Evolutionary conservation across 2,888 invertebrate species (phyloP), one percentile per base, ranked within the genome.

Genomic region (Strigamia transsilvanica): DNA sequence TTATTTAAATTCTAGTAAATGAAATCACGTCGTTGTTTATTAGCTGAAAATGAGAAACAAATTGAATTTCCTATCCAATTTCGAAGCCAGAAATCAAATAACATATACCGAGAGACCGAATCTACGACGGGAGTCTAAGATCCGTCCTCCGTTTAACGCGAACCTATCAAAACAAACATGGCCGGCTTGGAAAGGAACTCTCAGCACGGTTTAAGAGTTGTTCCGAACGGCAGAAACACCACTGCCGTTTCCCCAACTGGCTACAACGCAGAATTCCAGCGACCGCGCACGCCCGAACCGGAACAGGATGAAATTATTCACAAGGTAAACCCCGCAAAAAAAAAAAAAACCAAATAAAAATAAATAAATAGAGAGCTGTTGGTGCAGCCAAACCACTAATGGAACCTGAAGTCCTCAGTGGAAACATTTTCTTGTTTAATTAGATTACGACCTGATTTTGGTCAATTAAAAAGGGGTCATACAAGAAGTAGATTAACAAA

Each of bases 301-400:
- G 61, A 51, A 61, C 42, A 80, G 13, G 80, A 80, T 56, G 80
- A 80, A 80, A 34, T 61, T 18, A 80, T 80, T 34, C 80, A 80
- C 34, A 80, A 80, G 80, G 80, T 80, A 80, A 51, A 56, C 21
- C n/a, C n/a, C n/a, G n/a, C n/a, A n/a, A n/a, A n/a, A n/a, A 27
- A n/a, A 56, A 56, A 56, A 21, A 15, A 10, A 10, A 42, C 12
- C 15, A 51, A 51, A 51, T 18, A 51, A 51, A 3, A 51, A 51
- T 18, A n/a, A 51, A 27, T 27, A 27, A 1, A 27, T 27, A 27
- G 3, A 27, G 46, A 13, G 2, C 0, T 46, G 46, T 13, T 46
- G 46, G 4, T 27, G 9, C 7, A 56, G 56, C 18, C 18, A n/a
- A 56, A 18, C 56, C 9, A 2, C 18, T n/a, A 15, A 56, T 18